Base-by-base conservation (phyloP, 2,113 vertebrate species). In the Zapornia atra region DNA sequence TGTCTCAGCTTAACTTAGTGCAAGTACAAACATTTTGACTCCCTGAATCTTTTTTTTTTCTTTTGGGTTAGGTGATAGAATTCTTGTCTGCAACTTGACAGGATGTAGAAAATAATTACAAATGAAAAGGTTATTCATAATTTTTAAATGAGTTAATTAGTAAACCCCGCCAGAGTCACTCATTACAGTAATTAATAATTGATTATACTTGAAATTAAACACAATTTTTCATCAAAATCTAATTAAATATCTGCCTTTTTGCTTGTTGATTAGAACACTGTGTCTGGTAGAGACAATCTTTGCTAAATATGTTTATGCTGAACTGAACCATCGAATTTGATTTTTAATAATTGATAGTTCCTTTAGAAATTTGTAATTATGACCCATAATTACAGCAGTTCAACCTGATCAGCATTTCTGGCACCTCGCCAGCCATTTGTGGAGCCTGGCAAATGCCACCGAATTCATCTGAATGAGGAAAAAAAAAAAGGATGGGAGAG, bases 151-250 rank as follows among this genome's bases (percentile, higher is more conserved):
- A 99, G 98, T 99, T 99, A 99, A 99, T 99, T 99, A 99, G 98
- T 98, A 98, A 98, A 98, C 98, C 98, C 99, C 98, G 92, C 98
- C 98, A 97, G 98, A 98, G 98, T 98, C 97, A 97, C 98, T 99
- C 99, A 99, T 99, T 99, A 99, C 96, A 98, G 98, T 98, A 98
- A 98, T 99, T 98, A 98, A 99, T 99, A 99, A 99, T 99, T 99
- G 99, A 99, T 99, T 99, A 98, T 98, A 98, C 98, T 99, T 98
- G 98, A 99, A 99, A 99, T 99, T 99, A 99, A 99, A 99, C 98
- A 99, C 98, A 99, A 99, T 99, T 99, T 99, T 99, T 99, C 99
- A 99, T 99, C 98, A 99, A 98, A 98, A 98, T 98, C 99, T 99
- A 99, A 99, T 99, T 99, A 99, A 99, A 98, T 98, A 98, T 96